These are phyloP conservation scores for Dromius quadrimaculatus DNA, from an alignment of 2,888 invertebrate genomes.

Conservation along the genomic window DNA sequence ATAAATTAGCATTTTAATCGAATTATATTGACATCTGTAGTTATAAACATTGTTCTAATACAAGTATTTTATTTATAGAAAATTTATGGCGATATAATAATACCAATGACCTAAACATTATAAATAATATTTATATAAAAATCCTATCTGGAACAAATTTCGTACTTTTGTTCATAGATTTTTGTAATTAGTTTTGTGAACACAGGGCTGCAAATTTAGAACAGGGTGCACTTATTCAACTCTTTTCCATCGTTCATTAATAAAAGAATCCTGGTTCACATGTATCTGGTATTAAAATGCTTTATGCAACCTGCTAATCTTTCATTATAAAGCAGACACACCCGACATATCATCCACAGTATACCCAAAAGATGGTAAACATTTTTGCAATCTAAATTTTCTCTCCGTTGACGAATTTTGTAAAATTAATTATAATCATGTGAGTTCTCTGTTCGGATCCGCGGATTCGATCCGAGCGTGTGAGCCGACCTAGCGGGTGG, in stretches of 20 bases:
- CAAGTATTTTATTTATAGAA: constrained; percentile 23
- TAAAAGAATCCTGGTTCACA: no score
- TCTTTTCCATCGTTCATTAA: no score
- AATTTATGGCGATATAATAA: constrained; percentile 28
- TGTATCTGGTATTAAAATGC: no score
- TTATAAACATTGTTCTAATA: constrained; percentile 16
- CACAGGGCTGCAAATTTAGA: no score
- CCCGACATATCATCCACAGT: no score
- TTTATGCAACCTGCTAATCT: no score
- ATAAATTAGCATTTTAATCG: constrained; percentile 14
- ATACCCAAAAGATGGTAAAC: not conserved
- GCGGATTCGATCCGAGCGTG: constrained; percentile 38
- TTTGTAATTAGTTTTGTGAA: no score
- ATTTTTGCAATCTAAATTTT: not conserved
- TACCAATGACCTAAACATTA: constrained; percentile 27
- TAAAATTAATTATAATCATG: constrained; percentile 27
- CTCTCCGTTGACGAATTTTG: not conserved
- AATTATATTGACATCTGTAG: constrained; percentile 22
- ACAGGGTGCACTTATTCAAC: no score
- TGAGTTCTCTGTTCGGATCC: constrained; percentile 1
- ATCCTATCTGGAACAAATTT: no score
- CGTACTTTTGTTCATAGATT: no score
- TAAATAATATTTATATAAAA: constrained; percentile 33
- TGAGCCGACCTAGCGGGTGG: constrained; percentile 5
- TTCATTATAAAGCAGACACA: no score